These are phyloP conservation scores for Irena cyanogastra DNA, from an alignment of 2,113 vertebrate species.

Conservation along the genomic window DNA sequence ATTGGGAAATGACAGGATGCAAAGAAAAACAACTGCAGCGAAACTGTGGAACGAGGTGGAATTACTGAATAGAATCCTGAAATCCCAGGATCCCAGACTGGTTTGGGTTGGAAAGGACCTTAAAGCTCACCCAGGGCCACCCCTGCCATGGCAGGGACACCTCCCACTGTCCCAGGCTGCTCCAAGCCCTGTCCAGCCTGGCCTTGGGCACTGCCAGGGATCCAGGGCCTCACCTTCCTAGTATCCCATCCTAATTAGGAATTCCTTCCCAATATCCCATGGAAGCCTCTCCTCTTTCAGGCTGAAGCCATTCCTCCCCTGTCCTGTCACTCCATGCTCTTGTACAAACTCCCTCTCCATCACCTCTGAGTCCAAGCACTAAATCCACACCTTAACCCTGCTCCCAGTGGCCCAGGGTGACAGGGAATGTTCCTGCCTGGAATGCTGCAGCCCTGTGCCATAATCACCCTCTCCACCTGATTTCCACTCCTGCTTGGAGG, in stretches of 20 bases:
- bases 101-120: background rate
- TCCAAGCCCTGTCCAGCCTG: background rate
- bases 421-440: background rate
- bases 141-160: background rate
- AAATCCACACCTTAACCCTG: background rate
- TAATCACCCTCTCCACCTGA: background rate
- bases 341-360: background rate
- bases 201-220: background rate
- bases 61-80: background rate
- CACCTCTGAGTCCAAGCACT: background rate
- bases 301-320: background rate
- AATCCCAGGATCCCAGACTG: background rate
- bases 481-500: background rate
- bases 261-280: background rate
- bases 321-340: background rate
- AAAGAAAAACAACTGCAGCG: background rate
- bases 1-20: background rate
- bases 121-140: background rate
- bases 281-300: background rate
- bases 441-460: background rate
- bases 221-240: background rate
- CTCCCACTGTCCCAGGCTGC: background rate
- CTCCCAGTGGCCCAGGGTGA: background rate
- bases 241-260: background rate
- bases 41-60: background rate